Evolutionary conservation across 2,113 vertebrate genomes (phyloP), one percentile per base, ranked within the genome.

Genomic region (Ammodytes dubius): DNA sequence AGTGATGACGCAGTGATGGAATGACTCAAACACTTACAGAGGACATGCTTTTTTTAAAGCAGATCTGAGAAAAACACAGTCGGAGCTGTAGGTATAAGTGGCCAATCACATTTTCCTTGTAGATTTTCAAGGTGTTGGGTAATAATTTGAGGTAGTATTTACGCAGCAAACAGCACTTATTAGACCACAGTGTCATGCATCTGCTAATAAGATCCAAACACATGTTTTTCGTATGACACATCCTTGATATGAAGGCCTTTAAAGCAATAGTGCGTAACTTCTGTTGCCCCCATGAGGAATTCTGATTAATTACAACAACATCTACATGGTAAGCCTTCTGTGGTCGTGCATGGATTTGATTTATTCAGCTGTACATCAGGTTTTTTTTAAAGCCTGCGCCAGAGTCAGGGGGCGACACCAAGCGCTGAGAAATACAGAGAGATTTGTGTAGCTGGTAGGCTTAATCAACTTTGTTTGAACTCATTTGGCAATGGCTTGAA

Each of bases 11-110:
- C 56, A 49, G 53, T 39, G 84, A 76, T 27, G 71, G 47, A 60
- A 64, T 82, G 84, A 90, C 65, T 84, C 81, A 84, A 84, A 71
- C 74, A 12, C 57, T 83, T 2, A 80, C 60, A 79, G 54, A 86
- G 60, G 50, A 75, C 0, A 2, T n/a, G 15, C 17, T n/a, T n/a
- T 50, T 50, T 50, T 77, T 65, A 47, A n/a, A 73, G 65, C 58
- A 71, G 78, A 81, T 63, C 17, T 77, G 65, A 77, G 14, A 68
- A 82, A 27, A 68, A 61, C 79, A 70, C 7, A 60, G 65, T 84
- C 80, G 79, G 79, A 74, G 84, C 71, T 57, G 19, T 17, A 81
- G 78, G 56, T 67, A 75, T 50, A 39, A 9, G 53, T 54, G 49
- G 39, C 65, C 49, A 56, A 12, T 35, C 39, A 1, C 50, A 52